Evolutionary conservation across 2,888 invertebrate species (phyloP), one percentile per base, ranked within the genome.

Genomic region (Orthosia cruda): DNA sequence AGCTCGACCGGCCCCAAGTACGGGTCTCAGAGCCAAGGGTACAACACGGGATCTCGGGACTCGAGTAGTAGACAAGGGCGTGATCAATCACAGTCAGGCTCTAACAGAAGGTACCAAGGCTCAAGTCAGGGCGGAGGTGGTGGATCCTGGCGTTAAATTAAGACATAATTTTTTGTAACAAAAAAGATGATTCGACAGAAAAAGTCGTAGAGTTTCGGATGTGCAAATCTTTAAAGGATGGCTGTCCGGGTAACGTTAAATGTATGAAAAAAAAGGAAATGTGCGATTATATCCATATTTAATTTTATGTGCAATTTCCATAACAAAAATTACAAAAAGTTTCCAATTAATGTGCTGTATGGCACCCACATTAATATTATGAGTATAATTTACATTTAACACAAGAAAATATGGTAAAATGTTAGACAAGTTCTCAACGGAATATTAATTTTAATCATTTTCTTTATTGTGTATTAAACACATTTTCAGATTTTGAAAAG

Each of bases 131-230:
- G 75, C 15, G 76, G 74, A 13, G 59, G 67, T 7, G 23, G 86
- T 1, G 88, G 88, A 0, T 68, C 84, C 18, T 86, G 86, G 86
- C 83, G 59, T 66, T 85, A 82, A 77, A 12, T 32, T 47, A 67
- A 75, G 18, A 32, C 32, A 67, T n/a, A 15, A 20, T 4, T 64
- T 55, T 71, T 58, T 55, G 23, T 68, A 67, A 49, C 40, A 57
- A 71, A 67, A 83, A 26, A 47, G 13, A 47, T 66, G 4, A 47
- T 59, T 67, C 13, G 55, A 47, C 47, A 12, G 57, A 54, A 64
- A 69, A 57, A 63, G n/a, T 47, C 70, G 20, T 20, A 47, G 16
- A 50, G 15, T 64, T n/a, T 49, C 26, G 26, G 26, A 69, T 40
- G 52, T 50, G 69, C 77, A 69, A 70, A 69, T 82, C 78, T 69